These are phyloP conservation scores for Ophthalmolycus amberensis DNA, from an alignment of 2,113 vertebrate genomes.

Conservation along the genomic window DNA sequence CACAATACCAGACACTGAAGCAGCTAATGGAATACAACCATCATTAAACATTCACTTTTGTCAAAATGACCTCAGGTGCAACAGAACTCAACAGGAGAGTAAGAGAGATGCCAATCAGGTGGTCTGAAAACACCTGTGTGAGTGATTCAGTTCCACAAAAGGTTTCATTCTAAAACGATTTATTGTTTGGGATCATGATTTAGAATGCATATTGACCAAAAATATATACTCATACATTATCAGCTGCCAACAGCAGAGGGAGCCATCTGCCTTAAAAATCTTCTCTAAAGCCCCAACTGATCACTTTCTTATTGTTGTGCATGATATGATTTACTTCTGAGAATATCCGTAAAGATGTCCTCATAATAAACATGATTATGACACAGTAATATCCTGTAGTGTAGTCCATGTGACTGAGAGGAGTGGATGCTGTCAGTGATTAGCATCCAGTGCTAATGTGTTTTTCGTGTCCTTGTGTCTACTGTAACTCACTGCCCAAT, in stretches of 20 bases:
- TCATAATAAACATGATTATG: not conserved
- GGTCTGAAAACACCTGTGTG: not conserved
- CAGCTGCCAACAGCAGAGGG: conserved; percentile 64
- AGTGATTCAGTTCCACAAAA: not conserved
- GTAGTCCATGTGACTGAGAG: not conserved
- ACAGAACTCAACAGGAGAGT: not conserved
- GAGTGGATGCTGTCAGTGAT: conserved; percentile 10
- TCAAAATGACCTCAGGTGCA: not conserved
- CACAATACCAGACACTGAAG: not conserved
- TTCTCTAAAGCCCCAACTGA: not conserved
- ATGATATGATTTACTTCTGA: not conserved
- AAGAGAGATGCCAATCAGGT: not conserved
- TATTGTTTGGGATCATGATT: not conserved
- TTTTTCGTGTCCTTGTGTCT: not conserved
- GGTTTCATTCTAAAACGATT: not conserved
- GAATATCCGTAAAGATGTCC: not conserved
- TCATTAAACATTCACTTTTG: not conserved
- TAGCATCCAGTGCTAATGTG: not conserved
- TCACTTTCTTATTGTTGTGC: not conserved
- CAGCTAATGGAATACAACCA: not conserved
- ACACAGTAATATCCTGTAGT: not conserved
- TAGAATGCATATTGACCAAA: not conserved
- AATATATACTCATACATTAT: not conserved
- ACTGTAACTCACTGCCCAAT: not conserved
- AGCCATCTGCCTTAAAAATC: conserved; percentile 38